Evolutionary conservation across 2,888 invertebrate species (phyloP), one percentile per base, ranked within the genome.

Genomic region (Lomographa bimaculata): DNA sequence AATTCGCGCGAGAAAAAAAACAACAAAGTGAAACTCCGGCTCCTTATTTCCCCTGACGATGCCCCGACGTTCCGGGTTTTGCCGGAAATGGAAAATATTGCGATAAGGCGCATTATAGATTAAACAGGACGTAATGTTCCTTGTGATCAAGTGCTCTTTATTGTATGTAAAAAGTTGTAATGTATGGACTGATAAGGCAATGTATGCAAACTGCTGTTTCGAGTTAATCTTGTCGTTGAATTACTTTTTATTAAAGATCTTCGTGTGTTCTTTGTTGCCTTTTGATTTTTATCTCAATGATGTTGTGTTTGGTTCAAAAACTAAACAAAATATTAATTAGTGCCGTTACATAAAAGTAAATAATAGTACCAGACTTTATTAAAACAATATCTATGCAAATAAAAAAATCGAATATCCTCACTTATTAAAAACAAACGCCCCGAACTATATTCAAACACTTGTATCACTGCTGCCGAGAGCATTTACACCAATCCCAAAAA

Each of bases 41-140:
- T 81, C 68, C 85, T 86, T 89, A 89, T 89, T 89, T 90, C 89
- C 89, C 89, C 64, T 82, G 89, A 70, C 89, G 87, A 79, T 74
- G 64, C 65, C 75, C 75, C 74, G 74, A 18, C 41, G 42, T 42
- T 42, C 72, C 75, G 74, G 70, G 80, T 77, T 36, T 64, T 68
- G 76, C 75, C 70, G 87, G 85, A 87, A 89, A 87, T 89, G 89
- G 89, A 83, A 89, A 89, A 89, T 89, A 89, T 89, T 80, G 87
- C 85, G 87, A 89, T 90, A 89, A 90, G 87, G 76, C 72, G 74
- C 89, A 87, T 89, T 89, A 89, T 82, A 86, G 84, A 89, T 89
- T 89, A 87, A 85, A 86, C 80, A 77, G 72, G 78, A 77, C 71
- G 77, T 83, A 85, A 84, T 81, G 65, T 70, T 75, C 59, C 60